Base-by-base conservation (phyloP, 2,113 vertebrate species). In the Catagonus wagneri region DNA sequence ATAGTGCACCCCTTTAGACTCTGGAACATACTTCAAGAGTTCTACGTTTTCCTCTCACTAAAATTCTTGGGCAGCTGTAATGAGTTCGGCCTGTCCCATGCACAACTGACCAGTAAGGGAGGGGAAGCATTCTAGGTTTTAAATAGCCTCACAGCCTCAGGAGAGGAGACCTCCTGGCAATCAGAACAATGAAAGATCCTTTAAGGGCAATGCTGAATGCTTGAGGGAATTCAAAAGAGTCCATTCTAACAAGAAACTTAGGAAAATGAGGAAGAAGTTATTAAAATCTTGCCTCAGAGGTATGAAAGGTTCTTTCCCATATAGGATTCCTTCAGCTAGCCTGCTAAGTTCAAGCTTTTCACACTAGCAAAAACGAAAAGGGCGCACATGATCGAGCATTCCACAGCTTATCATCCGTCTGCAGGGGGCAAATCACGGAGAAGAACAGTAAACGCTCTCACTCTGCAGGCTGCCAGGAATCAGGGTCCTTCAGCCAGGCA, bases 371-470 rank as follows among this genome's bases (percentile, higher is more conserved):
- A 88, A 95, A 74, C 17, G 63, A 76, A 86, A 95, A 87, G 44
- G 86, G 79, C 85, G 90, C 61, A 39, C 15, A 83, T 66, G 89
- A 94, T 58, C 75, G 27, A 79, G 69, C 83, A 95, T 97, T 96
- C 92, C 95, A 61, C 4, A 84, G 60, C 79, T 96, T 96, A 97
- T 97, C 97, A 75, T 36, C 89, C 90, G 95, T 90, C 91, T 65
- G 90, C 44, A 56, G 23, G 74, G 79, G 61, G 78, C 44, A 44
- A 83, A 95, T 93, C 84, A 60, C 88, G 44, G 68, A 71, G 32
- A 86, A 91, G 89, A 96, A 92, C 93, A 60, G 95, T 56, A 95
- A 96, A 98, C 97, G 96, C 91, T 94, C 93, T 78, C 84, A 75
- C 91, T 81, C 89, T 75, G 85, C 94, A 97, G 95, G 83, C n/a